Base-by-base conservation (phyloP, 2,113 vertebrate species). In the Protobothrops flavoviridis region DNA sequence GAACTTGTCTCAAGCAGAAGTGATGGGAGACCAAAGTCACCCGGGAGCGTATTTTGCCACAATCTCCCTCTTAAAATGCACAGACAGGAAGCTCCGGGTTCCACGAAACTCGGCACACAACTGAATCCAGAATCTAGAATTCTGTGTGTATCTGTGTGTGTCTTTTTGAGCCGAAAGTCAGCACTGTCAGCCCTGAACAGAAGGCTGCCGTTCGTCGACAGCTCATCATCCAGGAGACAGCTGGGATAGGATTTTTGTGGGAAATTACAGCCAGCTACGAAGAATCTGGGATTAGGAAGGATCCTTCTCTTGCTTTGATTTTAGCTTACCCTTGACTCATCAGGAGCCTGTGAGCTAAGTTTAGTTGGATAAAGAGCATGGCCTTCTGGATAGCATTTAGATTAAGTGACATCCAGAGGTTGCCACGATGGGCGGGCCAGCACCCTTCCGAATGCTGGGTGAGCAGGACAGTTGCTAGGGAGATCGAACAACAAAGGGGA, bases 161-260 rank as follows among this genome's bases (percentile, higher is more conserved):
- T 90, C 33, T 74, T 6, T 43, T 59, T 81, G 26, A 33, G 20
- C 88, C 20, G 8, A 8, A 85, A 24, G 87, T 50, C 69, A 90
- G 69, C 55, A 90, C 90, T 90, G 74, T 53, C 59, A 53, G 45
- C 45, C 0, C 61, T 43, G 52, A 59, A 53, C 88, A 90, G 74
- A 52, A 90, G 53, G 29, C 74, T 64, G 64, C 89, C 90, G 56
- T 52, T 55, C 81, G 64, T 64, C 59, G 45, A 93, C 88, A 93
- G 92, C n/a, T 93, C 89, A 53, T 64, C 74, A 90, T 85, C 74
- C 48, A 39, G 88, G 45, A 86, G 90, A 87, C 56, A 93, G 92
- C 89, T 87, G 89, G 45, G 12, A 53, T 64, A 39, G 8, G 56
- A 21, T 64, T 61, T 48, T 90, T 61, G 88, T 39, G 88, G 74